phyloP scores from a whole-genome alignment of 2,888 invertebrate species.

The Entomobrya multifasciata region DNA sequence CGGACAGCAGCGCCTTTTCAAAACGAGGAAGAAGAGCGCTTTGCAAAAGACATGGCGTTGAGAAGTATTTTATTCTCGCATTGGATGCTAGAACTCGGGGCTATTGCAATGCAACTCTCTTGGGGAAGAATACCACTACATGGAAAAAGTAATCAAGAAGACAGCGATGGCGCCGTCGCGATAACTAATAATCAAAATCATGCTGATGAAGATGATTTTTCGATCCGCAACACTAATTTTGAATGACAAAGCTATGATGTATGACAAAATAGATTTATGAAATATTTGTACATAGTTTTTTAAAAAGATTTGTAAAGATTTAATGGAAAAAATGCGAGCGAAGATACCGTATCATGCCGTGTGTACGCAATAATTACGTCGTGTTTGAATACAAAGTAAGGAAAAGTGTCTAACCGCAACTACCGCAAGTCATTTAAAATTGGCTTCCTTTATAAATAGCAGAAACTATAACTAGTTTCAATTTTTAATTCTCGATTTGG shows the following conservation, averaged over 20 bases:
- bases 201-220: not conserved
- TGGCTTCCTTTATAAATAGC: too few relatives aligned
- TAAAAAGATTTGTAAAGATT: too few relatives aligned
- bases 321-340: too few relatives aligned
- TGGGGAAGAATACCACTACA: constrained; percentile 67
- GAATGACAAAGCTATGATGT: not conserved
- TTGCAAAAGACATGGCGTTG: constrained; percentile 71
- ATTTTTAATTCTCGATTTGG: too few relatives aligned
- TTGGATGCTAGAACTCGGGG: constrained; percentile 79
- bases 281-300: too few relatives aligned
- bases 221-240: not conserved
- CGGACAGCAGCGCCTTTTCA: constrained; percentile 45
- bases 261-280: too few relatives aligned
- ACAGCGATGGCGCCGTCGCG: not conserved
- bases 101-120: constrained; percentile 77
- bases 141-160: not conserved
- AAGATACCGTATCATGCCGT: too few relatives aligned
- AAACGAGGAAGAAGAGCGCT: constrained; percentile 66
- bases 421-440: too few relatives aligned
- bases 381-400: too few relatives aligned
- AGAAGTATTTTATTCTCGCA: constrained; percentile 77
- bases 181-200: not conserved
- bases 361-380: too few relatives aligned
- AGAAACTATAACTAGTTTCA: too few relatives aligned
- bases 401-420: too few relatives aligned